A percentile compares a stretch with the other conserved stretches of the same genome.
phyloP scores from a whole-genome alignment of 2,888 invertebrate genomes.

The Lottia gigantea region DNA sequence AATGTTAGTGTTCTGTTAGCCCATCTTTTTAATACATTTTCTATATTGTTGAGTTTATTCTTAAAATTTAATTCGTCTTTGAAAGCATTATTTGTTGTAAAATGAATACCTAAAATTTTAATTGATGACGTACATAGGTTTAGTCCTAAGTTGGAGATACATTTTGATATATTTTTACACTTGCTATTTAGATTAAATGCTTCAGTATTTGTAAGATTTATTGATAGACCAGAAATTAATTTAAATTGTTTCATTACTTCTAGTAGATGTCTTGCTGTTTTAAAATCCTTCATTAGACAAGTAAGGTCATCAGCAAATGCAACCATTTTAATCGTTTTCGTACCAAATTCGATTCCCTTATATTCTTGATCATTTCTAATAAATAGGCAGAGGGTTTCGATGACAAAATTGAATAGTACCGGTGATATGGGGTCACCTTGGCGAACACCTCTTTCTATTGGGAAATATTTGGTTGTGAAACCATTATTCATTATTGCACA shows the following conservation, averaged over 20 bases:
- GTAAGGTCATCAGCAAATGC: background rate
- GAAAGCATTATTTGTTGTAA: background rate
- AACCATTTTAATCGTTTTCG: background rate
- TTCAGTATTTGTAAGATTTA: background rate
- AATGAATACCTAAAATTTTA: background rate
- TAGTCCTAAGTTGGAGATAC: background rate
- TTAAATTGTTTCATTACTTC: background rate
- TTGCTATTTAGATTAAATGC: background rate
- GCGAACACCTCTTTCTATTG: background rate
- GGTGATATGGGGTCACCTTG: background rate
- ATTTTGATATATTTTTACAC: background rate
- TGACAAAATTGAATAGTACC: background rate
- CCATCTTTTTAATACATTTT: background rate
- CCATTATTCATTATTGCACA: background rate
- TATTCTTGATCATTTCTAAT: background rate
- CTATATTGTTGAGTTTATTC: background rate
- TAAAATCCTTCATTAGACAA: background rate
- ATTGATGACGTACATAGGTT: background rate
- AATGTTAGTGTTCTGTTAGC: background rate
- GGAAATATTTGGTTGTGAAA: slow-evolving; percentile 1
- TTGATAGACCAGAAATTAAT: background rate
- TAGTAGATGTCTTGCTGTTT: background rate
- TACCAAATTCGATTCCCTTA: background rate
- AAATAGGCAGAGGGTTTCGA: background rate
- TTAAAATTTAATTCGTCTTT: background rate